phyloP scores from a whole-genome alignment of 1,140 invertebrate species.

The Bombus polaris region DNA sequence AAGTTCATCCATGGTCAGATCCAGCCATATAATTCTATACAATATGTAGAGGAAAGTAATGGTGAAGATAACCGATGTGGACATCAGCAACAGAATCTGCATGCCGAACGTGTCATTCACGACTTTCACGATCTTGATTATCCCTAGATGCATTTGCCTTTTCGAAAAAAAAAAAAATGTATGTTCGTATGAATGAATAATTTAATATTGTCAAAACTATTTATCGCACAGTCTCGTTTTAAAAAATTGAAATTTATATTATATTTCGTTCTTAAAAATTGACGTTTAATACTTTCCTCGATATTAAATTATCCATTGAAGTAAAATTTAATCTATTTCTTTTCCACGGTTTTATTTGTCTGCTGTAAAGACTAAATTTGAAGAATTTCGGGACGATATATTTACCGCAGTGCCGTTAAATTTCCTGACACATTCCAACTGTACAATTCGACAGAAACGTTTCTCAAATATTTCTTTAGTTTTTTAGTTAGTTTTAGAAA shows the following conservation, averaged over 20 bases:
- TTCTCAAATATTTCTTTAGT: not conserved
- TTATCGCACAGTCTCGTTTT: not conserved
- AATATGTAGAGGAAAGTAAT: slow-evolving; percentile 59
- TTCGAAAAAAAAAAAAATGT: not conserved
- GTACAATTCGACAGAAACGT: not conserved
- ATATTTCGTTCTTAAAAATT: not conserved
- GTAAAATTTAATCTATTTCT: not conserved
- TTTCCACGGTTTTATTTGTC: no score
- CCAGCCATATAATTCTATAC: slow-evolving; percentile 45
- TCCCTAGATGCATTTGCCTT: slow-evolving; percentile 70
- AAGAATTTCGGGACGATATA: not conserved
- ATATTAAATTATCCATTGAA: no score
- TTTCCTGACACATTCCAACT: not conserved
- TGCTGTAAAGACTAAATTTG: not conserved
- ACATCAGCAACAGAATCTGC: slow-evolving; percentile 65
- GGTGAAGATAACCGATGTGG: slow-evolving; percentile 51
- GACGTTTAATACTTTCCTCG: not conserved
- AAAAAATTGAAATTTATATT: not conserved
- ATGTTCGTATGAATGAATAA: not conserved
- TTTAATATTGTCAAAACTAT: not conserved
- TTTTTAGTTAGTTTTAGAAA: not conserved
- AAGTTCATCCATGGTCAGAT: not conserved
- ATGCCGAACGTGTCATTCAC: slow-evolving; percentile 62
- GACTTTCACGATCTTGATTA: slow-evolving; percentile 55
- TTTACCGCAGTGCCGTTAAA: not conserved